phyloP scores from a whole-genome alignment of 2,888 invertebrate species.

The Gasteruption jaculator region DNA sequence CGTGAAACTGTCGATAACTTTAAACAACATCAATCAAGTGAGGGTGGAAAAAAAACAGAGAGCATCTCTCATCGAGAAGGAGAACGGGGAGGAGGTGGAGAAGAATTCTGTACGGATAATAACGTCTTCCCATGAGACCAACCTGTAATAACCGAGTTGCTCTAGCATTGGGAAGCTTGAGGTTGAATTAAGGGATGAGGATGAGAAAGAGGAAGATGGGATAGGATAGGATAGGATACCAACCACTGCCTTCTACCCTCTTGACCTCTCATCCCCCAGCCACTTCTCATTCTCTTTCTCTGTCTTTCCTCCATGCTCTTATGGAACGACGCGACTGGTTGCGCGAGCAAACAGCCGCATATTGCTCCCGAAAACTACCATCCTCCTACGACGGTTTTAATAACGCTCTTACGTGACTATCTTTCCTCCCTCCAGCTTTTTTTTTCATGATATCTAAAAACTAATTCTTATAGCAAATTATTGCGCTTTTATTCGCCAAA shows the following conservation, averaged over 20 bases:
- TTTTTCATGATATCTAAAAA: no score
- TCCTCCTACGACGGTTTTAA: conserved; percentile 39
- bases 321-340: conserved; percentile 16
- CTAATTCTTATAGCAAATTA: no score
- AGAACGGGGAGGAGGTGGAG: no score
- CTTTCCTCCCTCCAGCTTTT: no score
- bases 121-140: conserved; percentile 38
- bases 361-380: conserved; percentile 40
- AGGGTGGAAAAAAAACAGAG: conserved; percentile 27
- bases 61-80: conserved; percentile 34
- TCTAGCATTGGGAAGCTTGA: conserved; percentile 30
- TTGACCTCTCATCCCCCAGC: neutral
- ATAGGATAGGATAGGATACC: conserved; percentile 14
- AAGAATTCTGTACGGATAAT: conserved; percentile 40
- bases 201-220: conserved; percentile 3
- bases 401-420: conserved; percentile 40
- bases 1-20: neutral
- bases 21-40: no score
- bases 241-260: neutral
- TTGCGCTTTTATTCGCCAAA: no score
- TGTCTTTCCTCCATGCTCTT: conserved; percentile 3
- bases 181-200: conserved; percentile 27
- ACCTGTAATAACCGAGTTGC: conserved; percentile 39
- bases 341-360: conserved; percentile 32
- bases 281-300: neutral